Evolutionary conservation across 2,888 invertebrate species (phyloP).

Genomic region (Hedya salicella): DNA sequence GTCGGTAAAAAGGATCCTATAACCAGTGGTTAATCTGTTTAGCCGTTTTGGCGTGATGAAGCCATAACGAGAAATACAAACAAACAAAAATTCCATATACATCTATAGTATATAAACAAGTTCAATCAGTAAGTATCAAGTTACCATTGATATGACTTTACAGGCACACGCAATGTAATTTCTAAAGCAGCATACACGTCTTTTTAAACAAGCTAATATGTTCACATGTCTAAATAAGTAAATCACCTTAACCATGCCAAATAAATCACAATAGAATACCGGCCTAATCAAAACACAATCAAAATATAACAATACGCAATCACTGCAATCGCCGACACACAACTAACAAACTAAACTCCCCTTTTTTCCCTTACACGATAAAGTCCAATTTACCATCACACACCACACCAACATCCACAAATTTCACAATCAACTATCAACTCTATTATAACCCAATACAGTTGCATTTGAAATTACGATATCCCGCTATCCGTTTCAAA

Average conservation of each 20-base stretch:
- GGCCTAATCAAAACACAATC: slow-evolving; percentile 38
- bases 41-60: too few species aligned
- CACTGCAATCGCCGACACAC: slow-evolving; percentile 19
- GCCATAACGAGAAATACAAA: too few species aligned
- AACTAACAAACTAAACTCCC: background rate
- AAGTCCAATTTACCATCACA: background rate
- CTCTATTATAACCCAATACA: slow-evolving; percentile 23
- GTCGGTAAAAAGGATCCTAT: too few species aligned
- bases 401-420: background rate
- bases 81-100: too few species aligned
- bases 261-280: slow-evolving; percentile 23
- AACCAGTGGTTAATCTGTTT: too few species aligned
- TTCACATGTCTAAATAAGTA: background rate
- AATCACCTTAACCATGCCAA: slow-evolving; percentile 7
- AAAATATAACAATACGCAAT: slow-evolving; percentile 31
- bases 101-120: too few species aligned
- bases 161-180: too few species aligned
- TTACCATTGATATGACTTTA: too few species aligned
- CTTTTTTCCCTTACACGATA: background rate
- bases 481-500: background rate
- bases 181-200: too few species aligned
- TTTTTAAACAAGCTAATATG: too few species aligned
- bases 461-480: background rate
- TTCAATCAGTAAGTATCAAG: too few species aligned
- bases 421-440: slow-evolving; percentile 13